Conservation (phyloP, 2,888 invertebrate species). For the Leucophenga maculata region DNA sequence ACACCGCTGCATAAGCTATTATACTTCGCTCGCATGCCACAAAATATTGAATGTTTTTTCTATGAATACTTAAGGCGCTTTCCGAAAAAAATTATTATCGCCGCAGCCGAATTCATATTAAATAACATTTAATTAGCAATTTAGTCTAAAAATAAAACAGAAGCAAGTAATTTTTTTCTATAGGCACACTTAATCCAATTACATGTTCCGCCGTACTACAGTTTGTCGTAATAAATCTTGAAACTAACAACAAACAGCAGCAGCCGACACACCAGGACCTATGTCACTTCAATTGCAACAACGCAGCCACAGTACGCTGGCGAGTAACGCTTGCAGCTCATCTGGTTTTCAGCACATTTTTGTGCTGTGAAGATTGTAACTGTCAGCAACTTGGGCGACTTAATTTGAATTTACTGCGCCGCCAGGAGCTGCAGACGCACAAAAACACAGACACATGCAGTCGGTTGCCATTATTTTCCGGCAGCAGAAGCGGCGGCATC, state of each 20-base stretch:
- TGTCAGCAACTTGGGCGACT: conserved; percentile 64
- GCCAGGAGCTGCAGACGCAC: conserved; percentile 42
- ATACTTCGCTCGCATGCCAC: too few species aligned
- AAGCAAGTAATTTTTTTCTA: too few species aligned
- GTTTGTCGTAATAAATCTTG: conserved; percentile 54
- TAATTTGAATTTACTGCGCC: conserved; percentile 63
- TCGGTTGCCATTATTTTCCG: conserved; percentile 51
- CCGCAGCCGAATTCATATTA: too few species aligned
- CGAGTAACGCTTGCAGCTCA: conserved; percentile 42
- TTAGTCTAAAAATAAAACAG: too few species aligned
- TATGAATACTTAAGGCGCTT: too few species aligned
- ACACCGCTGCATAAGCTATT: too few species aligned
- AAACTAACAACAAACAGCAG: conserved; percentile 36
- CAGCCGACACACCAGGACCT: conserved; percentile 3
- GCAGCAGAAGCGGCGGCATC: neutral
- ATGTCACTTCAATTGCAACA: conserved; percentile 43
- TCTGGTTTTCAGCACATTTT: conserved; percentile 56
- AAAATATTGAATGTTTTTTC: too few species aligned
- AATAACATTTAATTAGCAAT: too few species aligned
- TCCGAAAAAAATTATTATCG: too few species aligned
- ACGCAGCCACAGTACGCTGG: conserved; percentile 15
- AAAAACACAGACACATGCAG: neutral
- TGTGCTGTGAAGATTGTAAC: conserved; percentile 61
- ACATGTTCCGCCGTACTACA: conserved; percentile 47
- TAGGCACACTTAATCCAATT: conserved; percentile 57